Conservation (phyloP, 2,888 invertebrate genomes). For the Chrysodeixis includens region DNA sequence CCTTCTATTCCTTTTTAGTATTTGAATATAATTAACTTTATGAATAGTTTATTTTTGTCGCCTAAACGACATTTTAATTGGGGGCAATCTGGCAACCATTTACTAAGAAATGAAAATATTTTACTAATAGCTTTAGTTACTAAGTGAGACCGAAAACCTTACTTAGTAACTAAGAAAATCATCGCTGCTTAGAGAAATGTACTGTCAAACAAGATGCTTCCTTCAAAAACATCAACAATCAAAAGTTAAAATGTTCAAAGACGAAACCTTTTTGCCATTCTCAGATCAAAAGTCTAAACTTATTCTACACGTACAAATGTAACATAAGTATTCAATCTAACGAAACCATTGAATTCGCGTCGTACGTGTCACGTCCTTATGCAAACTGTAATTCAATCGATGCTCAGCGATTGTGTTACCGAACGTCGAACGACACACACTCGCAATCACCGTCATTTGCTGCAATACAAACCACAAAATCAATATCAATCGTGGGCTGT, state of each 20-base stretch:
- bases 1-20: background rate
- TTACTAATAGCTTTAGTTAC: background rate
- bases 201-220: too few species aligned
- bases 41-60: background rate
- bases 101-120: too few species aligned
- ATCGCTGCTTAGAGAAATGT: too few species aligned
- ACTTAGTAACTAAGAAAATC: too few species aligned
- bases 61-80: background rate
- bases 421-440: constrained; percentile 26
- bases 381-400: constrained; percentile 60
- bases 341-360: constrained; percentile 1
- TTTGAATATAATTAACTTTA: background rate
- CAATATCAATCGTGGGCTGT: constrained; percentile 35
- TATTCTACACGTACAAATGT: background rate
- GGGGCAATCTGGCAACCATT: background rate
- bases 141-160: background rate
- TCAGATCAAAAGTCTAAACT: background rate
- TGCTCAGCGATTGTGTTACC: constrained; percentile 56
- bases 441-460: constrained; percentile 22
- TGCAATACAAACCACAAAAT: constrained; percentile 32
- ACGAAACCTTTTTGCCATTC: too few species aligned
- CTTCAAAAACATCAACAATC: too few species aligned
- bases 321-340: background rate
- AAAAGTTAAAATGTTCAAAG: too few species aligned
- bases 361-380: constrained; percentile 34